Evolutionary conservation across 2,113 vertebrate genomes (phyloP).

Genomic region (Trochalopteron elliotii): DNA sequence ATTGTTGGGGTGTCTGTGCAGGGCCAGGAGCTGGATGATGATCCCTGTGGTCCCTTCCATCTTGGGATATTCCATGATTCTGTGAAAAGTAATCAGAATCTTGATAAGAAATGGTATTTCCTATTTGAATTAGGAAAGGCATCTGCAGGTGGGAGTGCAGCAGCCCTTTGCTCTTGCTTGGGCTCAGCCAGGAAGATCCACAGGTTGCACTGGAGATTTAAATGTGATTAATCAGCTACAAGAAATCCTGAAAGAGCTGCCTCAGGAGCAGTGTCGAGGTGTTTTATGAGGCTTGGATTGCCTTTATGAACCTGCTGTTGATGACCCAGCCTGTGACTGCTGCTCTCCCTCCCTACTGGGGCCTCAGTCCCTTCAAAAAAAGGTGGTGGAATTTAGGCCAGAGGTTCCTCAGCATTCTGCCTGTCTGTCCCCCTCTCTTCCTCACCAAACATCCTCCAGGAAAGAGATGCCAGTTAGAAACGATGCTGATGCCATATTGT

Average conservation of each 20-base stretch:
- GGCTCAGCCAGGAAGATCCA: background rate
- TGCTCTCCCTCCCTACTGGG: background rate
- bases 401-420: background rate
- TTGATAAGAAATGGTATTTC: background rate
- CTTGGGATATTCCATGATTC: background rate
- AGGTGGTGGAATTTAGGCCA: fast-evolving
- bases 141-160: background rate
- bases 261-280: background rate
- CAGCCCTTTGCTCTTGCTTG: background rate
- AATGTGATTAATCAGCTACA: background rate
- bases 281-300: background rate
- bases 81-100: background rate
- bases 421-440: background rate
- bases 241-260: background rate
- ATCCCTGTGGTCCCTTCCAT: fast-evolving
- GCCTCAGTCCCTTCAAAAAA: background rate
- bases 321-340: background rate
- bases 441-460: background rate
- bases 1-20: background rate
- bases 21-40: background rate
- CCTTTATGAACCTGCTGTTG: background rate
- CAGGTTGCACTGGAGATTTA: background rate
- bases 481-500: background rate
- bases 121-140: background rate
- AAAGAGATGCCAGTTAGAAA: background rate